Base-by-base conservation (phyloP, 2,797 vertebrate species). In the Corythornis leucogaster region DNA sequence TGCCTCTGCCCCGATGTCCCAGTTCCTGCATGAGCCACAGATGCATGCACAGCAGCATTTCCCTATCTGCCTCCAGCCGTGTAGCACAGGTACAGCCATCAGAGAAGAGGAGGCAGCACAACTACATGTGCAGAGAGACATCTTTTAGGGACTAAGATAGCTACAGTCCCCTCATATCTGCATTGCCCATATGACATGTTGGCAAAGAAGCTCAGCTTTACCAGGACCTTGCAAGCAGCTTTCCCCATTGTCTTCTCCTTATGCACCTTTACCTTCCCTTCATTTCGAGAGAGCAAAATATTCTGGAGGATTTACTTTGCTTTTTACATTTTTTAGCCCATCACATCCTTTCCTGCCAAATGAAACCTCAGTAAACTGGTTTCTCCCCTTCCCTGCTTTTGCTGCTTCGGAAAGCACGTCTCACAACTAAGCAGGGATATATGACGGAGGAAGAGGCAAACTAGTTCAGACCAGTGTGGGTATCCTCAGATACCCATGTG, bases 381-480 rank as follows among this genome's bases (percentile, higher is more conserved):
- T 89, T 85, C 58, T 57, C 61, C 61, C 66, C 31, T 82, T 80
- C 78, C 64, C 33, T 30, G 64, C 71, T 61, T 80, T 43, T 69
- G 40, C 90, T 54, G 83, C 61, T 74, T 86, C 57, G 50, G 71
- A 95, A 95, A 91, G 53, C 4, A 18, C 0, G 21, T 63, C 83
- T 85, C 0, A 0, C 50, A 31, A 61, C 5, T 40, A 70, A 90
- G 64, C 3, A 11, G 45, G 42, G 78, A 91, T 84, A n/a, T 6
- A 75, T 2, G 11, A 74, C 4, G 14, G 61, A 92, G 85, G 69
- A 91, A 91, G 85, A 46, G 64, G 46, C 75, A 85, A 82, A 91
- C 64, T 64, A 92, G 62, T 38, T 91, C 83, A 90, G 83, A 85
- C 46, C 93, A 93, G 75, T 0, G 24, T 1, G 8, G 88, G 80